Conservation (phyloP, 2,888 invertebrate species). For the Hypercompe scribonia region DNA sequence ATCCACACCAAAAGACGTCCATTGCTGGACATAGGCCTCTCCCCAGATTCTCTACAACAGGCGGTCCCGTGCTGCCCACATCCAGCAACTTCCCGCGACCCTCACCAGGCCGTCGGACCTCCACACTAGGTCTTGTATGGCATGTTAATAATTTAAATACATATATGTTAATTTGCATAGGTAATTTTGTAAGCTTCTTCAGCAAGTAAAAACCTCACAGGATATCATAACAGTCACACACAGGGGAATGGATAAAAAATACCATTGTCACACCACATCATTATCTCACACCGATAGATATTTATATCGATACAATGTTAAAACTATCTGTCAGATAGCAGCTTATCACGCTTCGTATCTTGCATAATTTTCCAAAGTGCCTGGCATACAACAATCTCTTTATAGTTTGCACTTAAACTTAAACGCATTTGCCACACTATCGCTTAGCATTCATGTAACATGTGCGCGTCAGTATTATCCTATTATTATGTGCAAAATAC, state of each 20-base stretch:
- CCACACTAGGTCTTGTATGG: no score
- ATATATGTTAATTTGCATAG: not conserved
- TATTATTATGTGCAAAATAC: conserved; percentile 80
- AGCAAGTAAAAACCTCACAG: not conserved
- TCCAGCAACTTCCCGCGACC: no score
- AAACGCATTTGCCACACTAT: conserved; percentile 47
- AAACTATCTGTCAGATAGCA: not conserved
- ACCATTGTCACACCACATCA: not conserved
- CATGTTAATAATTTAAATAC: not conserved
- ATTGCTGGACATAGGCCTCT: no score
- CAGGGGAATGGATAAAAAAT: not conserved
- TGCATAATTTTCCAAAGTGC: not conserved
- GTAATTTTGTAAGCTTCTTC: not conserved
- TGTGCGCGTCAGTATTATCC: conserved; percentile 67
- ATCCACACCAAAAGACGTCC: no score
- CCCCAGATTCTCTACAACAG: no score
- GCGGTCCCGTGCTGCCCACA: no score
- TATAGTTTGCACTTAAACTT: conserved; percentile 4
- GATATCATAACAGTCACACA: not conserved
- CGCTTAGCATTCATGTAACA: conserved; percentile 65
- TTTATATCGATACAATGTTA: not conserved
- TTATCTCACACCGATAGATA: not conserved
- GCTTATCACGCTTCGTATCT: not conserved
- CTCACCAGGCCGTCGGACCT: no score
- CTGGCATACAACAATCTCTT: not conserved